Conservation (phyloP, 2,888 invertebrate species). For the Taphrorychus bicolor region DNA sequence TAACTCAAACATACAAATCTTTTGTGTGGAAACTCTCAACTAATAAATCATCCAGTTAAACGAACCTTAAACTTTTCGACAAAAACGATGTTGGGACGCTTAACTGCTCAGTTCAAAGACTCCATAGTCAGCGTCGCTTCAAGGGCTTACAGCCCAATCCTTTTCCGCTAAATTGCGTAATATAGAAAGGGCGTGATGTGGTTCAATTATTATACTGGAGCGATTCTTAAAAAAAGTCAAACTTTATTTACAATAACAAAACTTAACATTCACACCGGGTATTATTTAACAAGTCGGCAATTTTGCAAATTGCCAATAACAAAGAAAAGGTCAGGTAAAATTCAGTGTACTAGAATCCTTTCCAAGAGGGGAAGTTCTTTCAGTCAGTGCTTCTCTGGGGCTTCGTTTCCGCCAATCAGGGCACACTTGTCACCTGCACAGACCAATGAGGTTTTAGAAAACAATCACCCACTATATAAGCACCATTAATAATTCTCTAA, state of each 20-base stretch:
- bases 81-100: background rate
- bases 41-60: no score
- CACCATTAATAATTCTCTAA: no score
- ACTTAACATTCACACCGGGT: background rate
- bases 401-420: constrained; percentile 79
- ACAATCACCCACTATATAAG: no score
- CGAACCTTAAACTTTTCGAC: no score
- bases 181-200: background rate
- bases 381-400: constrained; percentile 59
- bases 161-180: background rate
- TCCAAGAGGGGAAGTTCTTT: constrained; percentile 11
- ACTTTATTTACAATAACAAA: background rate
- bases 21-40: no score
- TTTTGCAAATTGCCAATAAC: background rate
- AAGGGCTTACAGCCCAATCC: background rate
- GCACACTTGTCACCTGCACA: constrained; percentile 84
- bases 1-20: no score
- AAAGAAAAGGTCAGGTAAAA: background rate
- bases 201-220: background rate
- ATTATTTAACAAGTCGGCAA: background rate
- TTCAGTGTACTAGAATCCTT: background rate
- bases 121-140: background rate
- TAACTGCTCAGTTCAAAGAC: background rate
- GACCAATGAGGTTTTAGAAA: no score
- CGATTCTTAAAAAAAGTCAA: constrained; percentile 19